A percentile compares a stretch with the other conserved stretches of the same genome.
Conservation (phyloP, 2,113 vertebrate genomes). For the Epinephelus cyanopodus region DNA sequence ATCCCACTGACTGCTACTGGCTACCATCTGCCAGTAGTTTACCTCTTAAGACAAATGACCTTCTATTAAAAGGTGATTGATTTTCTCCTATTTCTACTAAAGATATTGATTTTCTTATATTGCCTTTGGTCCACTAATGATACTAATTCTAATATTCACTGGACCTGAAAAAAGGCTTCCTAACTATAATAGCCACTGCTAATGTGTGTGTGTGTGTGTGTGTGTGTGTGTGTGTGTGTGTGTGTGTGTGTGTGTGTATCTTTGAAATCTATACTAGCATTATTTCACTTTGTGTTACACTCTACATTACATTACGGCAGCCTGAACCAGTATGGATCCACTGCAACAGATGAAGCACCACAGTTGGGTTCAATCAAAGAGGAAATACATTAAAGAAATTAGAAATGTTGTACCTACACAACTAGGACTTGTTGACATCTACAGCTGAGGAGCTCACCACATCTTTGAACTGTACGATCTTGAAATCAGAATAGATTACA, state of each 20-base stretch:
- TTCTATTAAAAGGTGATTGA: slow-evolving; percentile 76
- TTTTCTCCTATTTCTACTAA: slow-evolving; percentile 71
- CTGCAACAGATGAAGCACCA: slow-evolving; percentile 13
- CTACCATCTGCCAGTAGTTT: slow-evolving; percentile 55
- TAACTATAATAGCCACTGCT: slow-evolving; percentile 53
- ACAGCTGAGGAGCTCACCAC: background rate
- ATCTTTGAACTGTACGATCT: background rate
- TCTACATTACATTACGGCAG: slow-evolving; percentile 16
- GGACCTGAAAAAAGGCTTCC: slow-evolving; percentile 73
- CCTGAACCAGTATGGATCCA: slow-evolving; percentile 9
- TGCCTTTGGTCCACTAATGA: slow-evolving; percentile 70
- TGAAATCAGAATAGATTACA: background rate
- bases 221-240: background rate
- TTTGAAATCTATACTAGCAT: slow-evolving; percentile 41
- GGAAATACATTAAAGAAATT: background rate
- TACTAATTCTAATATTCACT: slow-evolving; percentile 77
- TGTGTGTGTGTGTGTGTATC: slow-evolving; percentile 19
- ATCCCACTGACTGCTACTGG: slow-evolving; percentile 49
- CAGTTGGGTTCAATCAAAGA: slow-evolving; percentile 3
- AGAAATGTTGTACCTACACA: background rate
- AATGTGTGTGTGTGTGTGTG: slow-evolving; percentile 13
- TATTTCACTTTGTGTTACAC: slow-evolving; percentile 28
- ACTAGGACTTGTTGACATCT: background rate
- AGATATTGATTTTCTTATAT: slow-evolving; percentile 73
- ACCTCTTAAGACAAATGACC: slow-evolving; percentile 73